Evolutionary conservation across 2,888 invertebrate species (phyloP).

Genomic region (Daptonema setosum): DNA sequence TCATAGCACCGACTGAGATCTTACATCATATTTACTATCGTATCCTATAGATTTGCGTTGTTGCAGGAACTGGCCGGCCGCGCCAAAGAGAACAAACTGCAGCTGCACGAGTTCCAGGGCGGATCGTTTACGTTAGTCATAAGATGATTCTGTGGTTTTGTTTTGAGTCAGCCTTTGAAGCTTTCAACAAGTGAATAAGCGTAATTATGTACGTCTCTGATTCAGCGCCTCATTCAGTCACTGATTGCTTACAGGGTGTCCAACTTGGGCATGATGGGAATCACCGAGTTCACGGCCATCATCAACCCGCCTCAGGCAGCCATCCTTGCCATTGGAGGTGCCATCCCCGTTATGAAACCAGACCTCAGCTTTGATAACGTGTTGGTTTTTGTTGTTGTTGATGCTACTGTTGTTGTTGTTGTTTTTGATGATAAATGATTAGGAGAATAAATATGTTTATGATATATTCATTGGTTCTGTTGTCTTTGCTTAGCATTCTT

Average conservation of each 20-base stretch:
- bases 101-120: slow-evolving; percentile 46
- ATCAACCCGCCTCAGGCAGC: slow-evolving; percentile 46
- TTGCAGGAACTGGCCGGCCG: slow-evolving; percentile 6
- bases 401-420: no score
- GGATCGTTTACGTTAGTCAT: slow-evolving; percentile 28
- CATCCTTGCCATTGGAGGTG: slow-evolving; percentile 41
- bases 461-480: no score
- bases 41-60: no score
- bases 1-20: no score
- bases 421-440: no score
- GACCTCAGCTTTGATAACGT: slow-evolving; percentile 6
- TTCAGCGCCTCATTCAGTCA: background rate
- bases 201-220: background rate
- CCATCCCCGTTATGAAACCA: slow-evolving; percentile 18
- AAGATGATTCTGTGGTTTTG: background rate
- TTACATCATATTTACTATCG: no score
- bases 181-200: no score
- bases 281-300: slow-evolving; percentile 43
- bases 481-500: no score
- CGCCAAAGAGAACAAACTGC: slow-evolving; percentile 37
- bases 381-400: no score
- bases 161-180: no score
- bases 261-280: slow-evolving; percentile 47
- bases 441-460: no score
- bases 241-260: slow-evolving; percentile 37